Percentiles rank a stretch among this genome's conserved stretches.
Conservation (phyloP, 2,797 vertebrate genomes). For the Silurus lanzhouensis region DNA sequence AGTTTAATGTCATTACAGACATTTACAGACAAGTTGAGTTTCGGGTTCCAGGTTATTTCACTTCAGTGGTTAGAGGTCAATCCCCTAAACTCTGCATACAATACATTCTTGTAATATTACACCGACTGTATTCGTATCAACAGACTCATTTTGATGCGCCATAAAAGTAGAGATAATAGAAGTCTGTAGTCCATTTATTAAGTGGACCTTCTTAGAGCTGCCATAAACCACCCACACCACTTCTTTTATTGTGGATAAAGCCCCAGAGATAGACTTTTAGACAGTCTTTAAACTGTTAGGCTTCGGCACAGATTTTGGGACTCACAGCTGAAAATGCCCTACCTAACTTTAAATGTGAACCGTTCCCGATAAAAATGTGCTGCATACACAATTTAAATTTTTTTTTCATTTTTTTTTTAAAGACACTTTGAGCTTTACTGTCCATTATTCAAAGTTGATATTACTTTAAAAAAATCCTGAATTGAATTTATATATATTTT, state of each 20-base stretch:
- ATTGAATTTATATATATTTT: too few species aligned
- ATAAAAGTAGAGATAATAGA: not conserved
- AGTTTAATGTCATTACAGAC: not conserved
- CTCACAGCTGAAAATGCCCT: too few species aligned
- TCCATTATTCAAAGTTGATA: too few species aligned
- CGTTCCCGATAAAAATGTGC: too few species aligned
- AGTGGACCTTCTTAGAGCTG: not conserved
- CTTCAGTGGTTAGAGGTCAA: not conserved
- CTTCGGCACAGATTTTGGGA: too few species aligned
- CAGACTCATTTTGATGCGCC: not conserved
- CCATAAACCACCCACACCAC: not conserved
- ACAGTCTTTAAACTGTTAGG: not conserved
- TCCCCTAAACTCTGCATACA: not conserved
- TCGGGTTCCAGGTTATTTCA: not conserved
- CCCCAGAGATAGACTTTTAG: not conserved
- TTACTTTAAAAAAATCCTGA: too few species aligned
- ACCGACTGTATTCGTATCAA: not conserved
- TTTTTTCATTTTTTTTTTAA: too few species aligned
- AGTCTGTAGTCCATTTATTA: not conserved
- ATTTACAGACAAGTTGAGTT: slow-evolving; percentile 3
- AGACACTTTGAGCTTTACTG: too few species aligned
- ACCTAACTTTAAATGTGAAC: too few species aligned
- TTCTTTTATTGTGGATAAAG: not conserved
- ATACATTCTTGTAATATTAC: not conserved
- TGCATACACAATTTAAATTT: too few species aligned